These are phyloP conservation scores for Octodon degus DNA, from an alignment of 2,113 vertebrate genomes.

Conservation along the genomic window DNA sequence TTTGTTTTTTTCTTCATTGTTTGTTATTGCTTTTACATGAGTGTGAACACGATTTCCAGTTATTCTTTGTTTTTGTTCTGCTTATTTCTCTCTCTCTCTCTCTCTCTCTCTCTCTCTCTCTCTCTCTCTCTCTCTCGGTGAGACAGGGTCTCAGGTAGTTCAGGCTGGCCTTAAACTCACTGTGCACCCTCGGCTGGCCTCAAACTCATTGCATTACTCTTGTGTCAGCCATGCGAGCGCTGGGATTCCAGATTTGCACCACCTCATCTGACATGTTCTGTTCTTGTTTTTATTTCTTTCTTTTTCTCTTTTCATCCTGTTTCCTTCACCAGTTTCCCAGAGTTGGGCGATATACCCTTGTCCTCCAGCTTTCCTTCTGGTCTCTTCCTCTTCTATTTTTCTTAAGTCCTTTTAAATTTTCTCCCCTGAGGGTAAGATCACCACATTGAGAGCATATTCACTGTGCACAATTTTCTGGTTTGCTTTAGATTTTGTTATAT, in stretches of 20 bases:
- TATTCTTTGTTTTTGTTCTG: not conserved
- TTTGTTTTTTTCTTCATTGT: not conserved
- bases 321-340: not conserved
- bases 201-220: not conserved
- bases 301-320: not conserved
- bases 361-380: not conserved
- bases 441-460: not conserved
- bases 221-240: not conserved
- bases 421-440: not conserved
- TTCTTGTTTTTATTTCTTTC: not conserved
- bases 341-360: not conserved
- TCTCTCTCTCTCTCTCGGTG: not conserved
- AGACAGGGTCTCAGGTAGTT: not conserved
- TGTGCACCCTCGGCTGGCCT: not conserved
- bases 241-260: not conserved
- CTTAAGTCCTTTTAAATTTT: not conserved
- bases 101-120: not conserved
- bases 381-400: not conserved
- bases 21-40: not conserved
- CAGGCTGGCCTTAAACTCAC: not conserved
- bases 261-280: not conserved
- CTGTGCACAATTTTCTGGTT: too few relatives aligned
- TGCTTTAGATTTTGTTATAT: too few relatives aligned
- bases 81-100: too few relatives aligned
- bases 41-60: not conserved